phyloP scores from a whole-genome alignment of 2,888 invertebrate species.

The Ichneumon xanthorius region DNA sequence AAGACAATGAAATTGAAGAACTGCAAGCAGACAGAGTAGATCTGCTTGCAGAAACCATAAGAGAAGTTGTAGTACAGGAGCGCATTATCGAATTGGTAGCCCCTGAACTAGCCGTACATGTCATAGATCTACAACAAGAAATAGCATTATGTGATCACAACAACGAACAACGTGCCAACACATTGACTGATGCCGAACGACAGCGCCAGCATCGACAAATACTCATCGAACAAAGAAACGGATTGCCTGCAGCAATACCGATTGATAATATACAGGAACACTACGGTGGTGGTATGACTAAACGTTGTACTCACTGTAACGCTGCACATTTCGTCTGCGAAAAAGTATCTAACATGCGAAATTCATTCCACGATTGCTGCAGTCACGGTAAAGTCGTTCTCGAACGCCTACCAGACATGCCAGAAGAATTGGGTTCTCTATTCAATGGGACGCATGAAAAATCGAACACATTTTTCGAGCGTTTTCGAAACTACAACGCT shows the following conservation, averaged over 20 bases:
- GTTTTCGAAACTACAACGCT: conserved; percentile 23
- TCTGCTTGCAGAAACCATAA: not conserved
- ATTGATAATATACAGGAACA: conserved; percentile 38
- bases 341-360: too few species aligned
- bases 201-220: not conserved
- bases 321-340: too few species aligned
- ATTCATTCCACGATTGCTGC: conserved; percentile 65
- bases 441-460: conserved; percentile 53
- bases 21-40: not conserved
- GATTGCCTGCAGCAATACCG: not conserved
- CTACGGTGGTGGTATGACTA: conserved; percentile 56
- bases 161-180: not conserved
- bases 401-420: conserved; percentile 48
- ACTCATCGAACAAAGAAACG: not conserved
- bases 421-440: too few species aligned
- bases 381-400: conserved; percentile 50
- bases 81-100: not conserved
- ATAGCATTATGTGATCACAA: not conserved
- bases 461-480: conserved; percentile 52
- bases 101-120: not conserved
- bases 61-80: not conserved
- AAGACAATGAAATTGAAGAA: not conserved
- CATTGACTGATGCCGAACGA: not conserved
- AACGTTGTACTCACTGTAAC: too few species aligned
- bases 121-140: not conserved